These are phyloP conservation scores for Cephus spinipes DNA, from an alignment of 2,888 invertebrate species.

Conservation along the genomic window DNA sequence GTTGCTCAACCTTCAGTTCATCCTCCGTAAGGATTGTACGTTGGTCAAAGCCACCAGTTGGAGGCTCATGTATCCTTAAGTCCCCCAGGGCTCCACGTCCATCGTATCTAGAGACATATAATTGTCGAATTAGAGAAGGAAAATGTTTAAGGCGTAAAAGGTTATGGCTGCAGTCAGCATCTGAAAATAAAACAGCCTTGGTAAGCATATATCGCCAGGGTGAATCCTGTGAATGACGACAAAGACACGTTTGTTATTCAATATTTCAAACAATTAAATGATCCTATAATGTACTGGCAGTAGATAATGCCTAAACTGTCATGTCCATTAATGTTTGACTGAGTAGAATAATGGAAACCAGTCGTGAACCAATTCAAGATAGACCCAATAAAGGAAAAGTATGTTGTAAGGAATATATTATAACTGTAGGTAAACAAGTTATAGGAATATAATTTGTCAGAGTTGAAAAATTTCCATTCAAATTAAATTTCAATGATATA, in stretches of 20 bases:
- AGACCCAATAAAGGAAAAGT: too few species aligned
- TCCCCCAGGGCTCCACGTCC: slow-evolving; percentile 93
- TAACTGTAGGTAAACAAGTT: too few species aligned
- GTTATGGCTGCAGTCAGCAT: slow-evolving; percentile 33
- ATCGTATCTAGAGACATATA: slow-evolving; percentile 83
- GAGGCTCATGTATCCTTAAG: slow-evolving; percentile 82
- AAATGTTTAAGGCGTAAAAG: slow-evolving; percentile 25
- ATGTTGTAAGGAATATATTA: too few species aligned
- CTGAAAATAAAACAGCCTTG: slow-evolving; percentile 46
- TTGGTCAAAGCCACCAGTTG: slow-evolving; percentile 78
- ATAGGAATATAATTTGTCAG: too few species aligned
- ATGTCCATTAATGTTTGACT: too few species aligned
- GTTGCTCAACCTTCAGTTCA: slow-evolving; percentile 85
- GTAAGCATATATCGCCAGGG: slow-evolving; percentile 40
- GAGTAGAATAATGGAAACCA: too few species aligned
- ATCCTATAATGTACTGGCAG: too few species aligned
- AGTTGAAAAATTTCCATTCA: too few species aligned
- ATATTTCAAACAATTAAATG: slow-evolving; percentile 6
- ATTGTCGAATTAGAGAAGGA: slow-evolving; percentile 43
- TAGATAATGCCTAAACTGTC: too few species aligned
- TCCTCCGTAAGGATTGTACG: slow-evolving; percentile 76
- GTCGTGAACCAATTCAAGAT: too few species aligned
- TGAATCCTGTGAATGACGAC: slow-evolving; percentile 40
- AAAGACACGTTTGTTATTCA: neutral
- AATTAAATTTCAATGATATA: too few species aligned